phyloP scores from a whole-genome alignment of 2,797 vertebrate genomes.

The Arctocebus calabarensis region DNA sequence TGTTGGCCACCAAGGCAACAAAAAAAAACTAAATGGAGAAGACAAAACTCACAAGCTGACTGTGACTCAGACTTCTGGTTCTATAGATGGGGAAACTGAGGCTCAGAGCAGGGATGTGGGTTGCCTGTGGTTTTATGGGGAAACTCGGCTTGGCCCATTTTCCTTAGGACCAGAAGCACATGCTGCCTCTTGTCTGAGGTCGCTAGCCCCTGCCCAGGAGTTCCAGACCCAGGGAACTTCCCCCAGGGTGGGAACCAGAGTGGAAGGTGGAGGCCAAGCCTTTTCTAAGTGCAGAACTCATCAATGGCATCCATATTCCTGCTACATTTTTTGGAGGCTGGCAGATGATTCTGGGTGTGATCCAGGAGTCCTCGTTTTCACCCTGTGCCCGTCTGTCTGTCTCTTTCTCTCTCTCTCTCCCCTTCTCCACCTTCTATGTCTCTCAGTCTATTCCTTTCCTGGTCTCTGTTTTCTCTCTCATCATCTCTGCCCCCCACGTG shows the following conservation, averaged over 20 bases:
- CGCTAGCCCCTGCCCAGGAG: not conserved
- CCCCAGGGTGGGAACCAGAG: accelerated
- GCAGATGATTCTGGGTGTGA: not conserved
- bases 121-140: not conserved
- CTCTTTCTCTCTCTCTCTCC: not conserved
- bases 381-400: not conserved
- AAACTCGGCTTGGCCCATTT: not conserved
- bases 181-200: not conserved
- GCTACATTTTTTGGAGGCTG: not conserved
- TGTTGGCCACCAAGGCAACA: not conserved
- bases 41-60: not conserved
- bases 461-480: not conserved
- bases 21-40: not conserved
- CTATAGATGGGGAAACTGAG: not conserved
- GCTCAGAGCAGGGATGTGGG: not conserved
- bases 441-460: not conserved
- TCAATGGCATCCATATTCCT: accelerated
- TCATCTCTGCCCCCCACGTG: not conserved
- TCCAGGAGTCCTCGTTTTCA: accelerated
- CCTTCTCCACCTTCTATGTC: accelerated
- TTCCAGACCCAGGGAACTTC: not conserved
- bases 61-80: not conserved
- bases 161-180: not conserved
- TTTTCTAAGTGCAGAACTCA: not conserved
- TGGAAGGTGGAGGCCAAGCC: not conserved